A percentile compares a stretch with the other conserved stretches of the same genome.
These are phyloP conservation scores for Xylocopa sonorina DNA, from an alignment of 1,140 invertebrate genomes.

Conservation along the genomic window DNA sequence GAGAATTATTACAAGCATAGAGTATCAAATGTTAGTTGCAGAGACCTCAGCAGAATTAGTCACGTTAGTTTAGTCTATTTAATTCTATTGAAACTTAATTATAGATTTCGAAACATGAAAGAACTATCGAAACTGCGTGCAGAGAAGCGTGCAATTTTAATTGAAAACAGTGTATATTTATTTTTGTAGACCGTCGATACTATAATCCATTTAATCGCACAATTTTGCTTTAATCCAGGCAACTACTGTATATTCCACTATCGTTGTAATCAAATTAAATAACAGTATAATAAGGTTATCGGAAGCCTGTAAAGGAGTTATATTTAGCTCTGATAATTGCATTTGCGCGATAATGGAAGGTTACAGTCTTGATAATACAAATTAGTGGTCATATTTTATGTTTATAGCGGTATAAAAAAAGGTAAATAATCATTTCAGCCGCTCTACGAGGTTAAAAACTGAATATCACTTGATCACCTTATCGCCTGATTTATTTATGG, in stretches of 20 bases:
- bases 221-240: not conserved
- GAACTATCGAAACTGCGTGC: too few species aligned
- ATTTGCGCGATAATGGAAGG: not conserved
- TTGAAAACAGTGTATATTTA: not conserved
- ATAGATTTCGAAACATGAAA: too few species aligned
- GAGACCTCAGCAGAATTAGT: too few species aligned
- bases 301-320: not conserved
- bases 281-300: not conserved
- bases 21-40: too few species aligned
- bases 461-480: too few species aligned
- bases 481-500: too few species aligned
- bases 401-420: too few species aligned
- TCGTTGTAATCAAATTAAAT: slow-evolving; percentile 16
- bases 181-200: not conserved
- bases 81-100: too few species aligned
- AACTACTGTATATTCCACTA: not conserved
- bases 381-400: not conserved
- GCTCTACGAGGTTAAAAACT: too few species aligned
- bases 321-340: slow-evolving; percentile 1
- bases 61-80: too few species aligned
- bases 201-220: not conserved
- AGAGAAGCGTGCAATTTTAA: too few species aligned
- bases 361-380: not conserved
- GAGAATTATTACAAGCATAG: too few species aligned
- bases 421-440: not conserved